Evolutionary conservation across 2,113 vertebrate genomes (phyloP), one percentile per base, ranked within the genome.

Genomic region (Dipodomys ordii): DNA sequence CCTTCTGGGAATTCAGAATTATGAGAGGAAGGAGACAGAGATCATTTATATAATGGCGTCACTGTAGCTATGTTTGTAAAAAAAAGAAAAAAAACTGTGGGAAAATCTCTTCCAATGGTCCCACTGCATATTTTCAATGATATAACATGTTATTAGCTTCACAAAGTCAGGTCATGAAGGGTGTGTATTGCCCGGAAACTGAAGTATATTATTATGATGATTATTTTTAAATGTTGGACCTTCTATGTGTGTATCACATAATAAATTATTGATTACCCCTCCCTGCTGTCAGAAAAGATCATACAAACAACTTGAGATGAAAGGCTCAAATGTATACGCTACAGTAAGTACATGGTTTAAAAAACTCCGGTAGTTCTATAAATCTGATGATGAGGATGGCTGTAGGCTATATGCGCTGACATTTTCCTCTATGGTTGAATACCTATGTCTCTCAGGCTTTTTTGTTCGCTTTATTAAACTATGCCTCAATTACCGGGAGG

Each of bases 251-350:
- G 4, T 8, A 39, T 27, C 11, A 46, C 22, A 86, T 74, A 64
- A 72, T 93, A 73, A 82, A 86, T 91, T 78, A 64, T 88, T 84
- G 72, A 72, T 53, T 92, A 85, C 9, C 10, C 9, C 4, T 6
- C 22, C 73, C 35, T 60, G 65, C 28, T 53, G 2, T 78, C 46
- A 95, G 87, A 94, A 93, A 94, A 32, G 2, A 57, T n/a, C 67
- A 2, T 39, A 67, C 57, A 80, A 53, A 82, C 32, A 85, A 28
- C 9, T 68, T 28, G 25, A 73, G 25, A 83, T 60, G 19, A 90
- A 91, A 89, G 8, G 57, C 1, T 64, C 8, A 76, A 13, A 83
- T 46, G 23, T 67, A n/a, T 87, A 78, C 83, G 35, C 67, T 72
- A 46, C 22, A 46, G 20, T 25, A 2, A 19, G 86, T 28, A 53